phyloP scores from a whole-genome alignment of 2,113 vertebrate species.

The Silurus meridionalis region DNA sequence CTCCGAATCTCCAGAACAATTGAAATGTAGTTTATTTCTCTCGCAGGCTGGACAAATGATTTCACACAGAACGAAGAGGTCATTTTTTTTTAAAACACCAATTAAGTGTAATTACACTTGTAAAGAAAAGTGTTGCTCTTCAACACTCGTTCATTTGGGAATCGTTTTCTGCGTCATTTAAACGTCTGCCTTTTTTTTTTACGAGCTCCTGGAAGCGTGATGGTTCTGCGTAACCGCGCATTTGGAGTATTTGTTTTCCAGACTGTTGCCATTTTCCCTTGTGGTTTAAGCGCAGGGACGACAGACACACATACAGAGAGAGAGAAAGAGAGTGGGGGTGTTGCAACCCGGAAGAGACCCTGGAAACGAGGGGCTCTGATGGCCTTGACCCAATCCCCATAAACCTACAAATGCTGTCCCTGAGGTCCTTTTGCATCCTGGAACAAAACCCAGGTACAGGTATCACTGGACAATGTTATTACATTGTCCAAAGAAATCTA shows the following conservation, averaged over 20 bases:
- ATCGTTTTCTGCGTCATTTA: constrained; percentile 74
- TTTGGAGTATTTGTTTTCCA: constrained; percentile 58
- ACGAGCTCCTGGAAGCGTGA: constrained; percentile 62
- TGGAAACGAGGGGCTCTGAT: constrained; percentile 60
- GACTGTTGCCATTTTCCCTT: constrained; percentile 57
- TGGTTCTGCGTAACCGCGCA: constrained; percentile 56
- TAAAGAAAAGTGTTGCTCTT: constrained; percentile 65
- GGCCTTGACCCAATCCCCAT: constrained; percentile 12
- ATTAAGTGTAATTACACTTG: constrained; percentile 73
- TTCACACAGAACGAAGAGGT: constrained; percentile 63
- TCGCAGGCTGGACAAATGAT: constrained; percentile 62
- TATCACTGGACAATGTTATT: not conserved
- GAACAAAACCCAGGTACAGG: not conserved
- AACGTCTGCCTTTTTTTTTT: constrained; percentile 68
- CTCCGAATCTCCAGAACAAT: constrained; percentile 41
- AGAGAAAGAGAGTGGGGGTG: not conserved
- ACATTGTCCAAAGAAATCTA: too few relatives aligned
- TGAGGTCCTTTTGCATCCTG: not conserved
- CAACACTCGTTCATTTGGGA: constrained; percentile 65
- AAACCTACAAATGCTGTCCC: not conserved
- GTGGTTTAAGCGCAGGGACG: constrained; percentile 54
- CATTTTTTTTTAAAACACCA: constrained; percentile 68
- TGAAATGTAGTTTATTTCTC: constrained; percentile 55
- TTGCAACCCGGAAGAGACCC: constrained; percentile 33
- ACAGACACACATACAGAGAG: not conserved